phyloP scores from a whole-genome alignment of 2,888 invertebrate genomes.

The Eupithecia dodoneata region DNA sequence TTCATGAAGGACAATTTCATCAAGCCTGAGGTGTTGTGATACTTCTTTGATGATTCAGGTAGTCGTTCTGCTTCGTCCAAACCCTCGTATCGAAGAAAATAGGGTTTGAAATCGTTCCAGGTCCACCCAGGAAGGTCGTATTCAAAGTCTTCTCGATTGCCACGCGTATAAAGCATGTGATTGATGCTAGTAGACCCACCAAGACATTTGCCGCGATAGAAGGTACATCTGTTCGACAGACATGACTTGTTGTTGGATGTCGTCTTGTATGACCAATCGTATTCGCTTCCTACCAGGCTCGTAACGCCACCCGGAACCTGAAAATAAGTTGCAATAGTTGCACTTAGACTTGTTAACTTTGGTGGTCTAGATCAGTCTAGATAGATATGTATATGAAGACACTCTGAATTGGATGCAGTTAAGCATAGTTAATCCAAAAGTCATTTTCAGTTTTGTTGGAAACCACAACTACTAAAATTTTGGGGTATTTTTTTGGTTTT shows the following conservation, averaged over 20 bases:
- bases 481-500: too few species aligned
- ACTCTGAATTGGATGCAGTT: too few species aligned
- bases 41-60: conserved; percentile 57
- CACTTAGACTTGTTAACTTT: too few species aligned
- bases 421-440: too few species aligned
- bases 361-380: too few species aligned
- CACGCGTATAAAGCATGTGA: conserved; percentile 69
- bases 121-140: conserved; percentile 61
- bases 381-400: too few species aligned
- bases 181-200: conserved; percentile 72
- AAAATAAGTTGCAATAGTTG: background rate
- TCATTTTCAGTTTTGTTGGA: too few species aligned
- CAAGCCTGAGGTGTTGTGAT: conserved; percentile 64
- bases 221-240: conserved; percentile 57
- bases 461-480: too few species aligned
- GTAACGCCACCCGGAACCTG: conserved; percentile 59
- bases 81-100: conserved; percentile 66
- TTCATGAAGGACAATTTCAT: conserved; percentile 59
- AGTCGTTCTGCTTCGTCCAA: conserved; percentile 52
- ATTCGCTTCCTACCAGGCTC: conserved; percentile 51
- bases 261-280: conserved; percentile 65
- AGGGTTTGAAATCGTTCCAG: conserved; percentile 63
- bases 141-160: conserved; percentile 60
- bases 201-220: conserved; percentile 65
- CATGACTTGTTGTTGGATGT: conserved; percentile 66